Conservation (phyloP, 2,113 vertebrate species). For the Plotosus lineatus region DNA sequence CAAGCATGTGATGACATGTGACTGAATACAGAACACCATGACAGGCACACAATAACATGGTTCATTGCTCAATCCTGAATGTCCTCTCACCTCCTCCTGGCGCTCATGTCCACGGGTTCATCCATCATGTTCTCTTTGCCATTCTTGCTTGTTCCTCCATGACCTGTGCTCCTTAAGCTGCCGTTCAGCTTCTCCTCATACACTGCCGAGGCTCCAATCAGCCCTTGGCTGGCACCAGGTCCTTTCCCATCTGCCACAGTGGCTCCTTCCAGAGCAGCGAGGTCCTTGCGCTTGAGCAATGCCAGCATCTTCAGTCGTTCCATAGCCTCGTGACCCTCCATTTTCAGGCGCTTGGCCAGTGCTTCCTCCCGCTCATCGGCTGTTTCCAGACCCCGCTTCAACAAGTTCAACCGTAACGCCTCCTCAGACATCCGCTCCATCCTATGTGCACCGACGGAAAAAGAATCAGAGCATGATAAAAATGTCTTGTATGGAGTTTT, state of each 20-base stretch:
- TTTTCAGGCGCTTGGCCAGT: conserved; percentile 89
- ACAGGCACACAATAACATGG: background rate
- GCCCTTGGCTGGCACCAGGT: conserved; percentile 66
- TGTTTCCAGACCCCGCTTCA: conserved; percentile 89
- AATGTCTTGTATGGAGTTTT: background rate
- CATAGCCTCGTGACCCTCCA: conserved; percentile 98
- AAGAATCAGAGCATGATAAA: conserved; percentile 11
- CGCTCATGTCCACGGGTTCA: conserved; percentile 96
- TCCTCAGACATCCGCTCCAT: conserved; percentile 98
- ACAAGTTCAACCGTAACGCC: conserved; percentile 87
- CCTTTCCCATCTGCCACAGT: conserved; percentile 66
- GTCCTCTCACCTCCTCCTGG: conserved; percentile 83
- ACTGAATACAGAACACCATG: background rate
- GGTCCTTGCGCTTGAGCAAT: conserved; percentile 92
- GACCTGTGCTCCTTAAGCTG: conserved; percentile 72
- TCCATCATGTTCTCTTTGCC: conserved; percentile 95
- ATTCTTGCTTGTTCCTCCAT: conserved; percentile 80
- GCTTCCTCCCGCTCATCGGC: conserved; percentile 90
- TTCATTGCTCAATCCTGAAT: background rate
- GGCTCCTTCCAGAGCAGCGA: conserved; percentile 78
- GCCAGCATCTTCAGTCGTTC: conserved; percentile 97
- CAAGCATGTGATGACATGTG: background rate
- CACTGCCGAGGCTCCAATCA: conserved; percentile 59
- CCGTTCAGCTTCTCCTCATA: conserved; percentile 78
- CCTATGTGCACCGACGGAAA: conserved; percentile 62